Evolutionary conservation across 2,888 invertebrate genomes (phyloP).

Genomic region (Cheilosia variabilis): DNA sequence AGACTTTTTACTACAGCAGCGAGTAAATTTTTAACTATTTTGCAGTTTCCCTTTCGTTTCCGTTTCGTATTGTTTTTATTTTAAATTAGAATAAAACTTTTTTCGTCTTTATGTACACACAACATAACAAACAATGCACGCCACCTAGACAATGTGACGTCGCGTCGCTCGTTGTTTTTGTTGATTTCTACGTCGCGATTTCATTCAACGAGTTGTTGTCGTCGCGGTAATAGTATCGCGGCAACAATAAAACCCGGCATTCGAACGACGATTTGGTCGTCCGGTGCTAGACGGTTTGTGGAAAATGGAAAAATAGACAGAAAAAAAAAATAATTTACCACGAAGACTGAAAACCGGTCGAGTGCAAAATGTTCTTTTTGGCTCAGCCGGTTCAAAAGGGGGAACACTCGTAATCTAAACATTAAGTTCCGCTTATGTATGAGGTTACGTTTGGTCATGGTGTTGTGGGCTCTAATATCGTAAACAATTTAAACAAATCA

Average conservation of each 20-base stretch:
- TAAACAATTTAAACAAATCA: conserved; percentile 34
- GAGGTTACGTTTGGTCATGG: conserved; percentile 41
- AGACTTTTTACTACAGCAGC: neutral
- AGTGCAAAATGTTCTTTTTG: conserved; percentile 49
- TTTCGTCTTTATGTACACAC: neutral
- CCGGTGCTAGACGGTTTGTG: neutral
- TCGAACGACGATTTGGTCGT: conserved; percentile 13
- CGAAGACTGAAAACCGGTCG: conserved; percentile 37
- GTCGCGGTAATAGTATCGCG: conserved; percentile 34
- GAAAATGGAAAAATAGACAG: neutral
- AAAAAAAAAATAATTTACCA: conserved; percentile 1
- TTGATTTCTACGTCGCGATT: conserved; percentile 56
- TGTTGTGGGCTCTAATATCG: conserved; percentile 42
- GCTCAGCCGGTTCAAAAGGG: neutral
- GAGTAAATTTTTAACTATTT: conserved; percentile 23
- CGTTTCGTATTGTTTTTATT: conserved; percentile 40
- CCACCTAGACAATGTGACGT: conserved; percentile 71
- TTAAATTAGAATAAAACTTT: conserved; percentile 9
- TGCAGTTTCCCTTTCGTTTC: conserved; percentile 68
- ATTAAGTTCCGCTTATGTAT: conserved; percentile 49
- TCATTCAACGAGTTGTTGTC: conserved; percentile 38
- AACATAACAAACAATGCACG: conserved; percentile 58
- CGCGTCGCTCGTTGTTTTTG: conserved; percentile 48
- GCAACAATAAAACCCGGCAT: conserved; percentile 43
- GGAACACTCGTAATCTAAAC: neutral